Evolutionary conservation across 23 tunicate genomes (phyloP), one percentile per base, ranked within the genome.

Genomic region (Botrylloides violaceus): DNA sequence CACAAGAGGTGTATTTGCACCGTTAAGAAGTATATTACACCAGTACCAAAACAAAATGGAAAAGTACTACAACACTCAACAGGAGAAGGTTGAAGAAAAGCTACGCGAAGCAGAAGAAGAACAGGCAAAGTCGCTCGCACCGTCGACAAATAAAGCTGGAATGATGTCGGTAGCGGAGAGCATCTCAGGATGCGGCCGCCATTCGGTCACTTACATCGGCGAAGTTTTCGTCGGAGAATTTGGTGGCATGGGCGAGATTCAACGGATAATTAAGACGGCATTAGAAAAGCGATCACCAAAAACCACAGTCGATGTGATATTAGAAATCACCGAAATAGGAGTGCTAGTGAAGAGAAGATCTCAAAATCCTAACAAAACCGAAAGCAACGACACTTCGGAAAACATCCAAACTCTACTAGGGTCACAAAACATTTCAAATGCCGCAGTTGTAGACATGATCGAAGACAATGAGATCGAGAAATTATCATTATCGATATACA

Each of bases 211-310:
- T 33, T 87, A 80, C 73, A 58, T 87, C 29, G 95, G 95, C 4
- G 86, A 87, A 31, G 76, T 87, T n/a, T 43, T 57, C 0, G 84
- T 84, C 9, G 95, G 95, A 0, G 70, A 61, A 19, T 72, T 75
- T 1, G 95, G 95, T 0, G 95, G 95, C 3, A 71, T 80, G 75
- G 81, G 78, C 25, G 85, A 87, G 39, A 76, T 87, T 9, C 86
- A 87, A 59, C 39, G 65, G 35, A 86, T 80, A 25, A 80, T 87
- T n/a, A 57, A 76, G 70, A 79, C 79, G 27, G 85, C 72, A 25
- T 4, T 76, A 12, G 50, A 70, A 23, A 71, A 76, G 50, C 29
- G 71, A 35, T 72, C 34, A 1, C 73, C 78, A 2, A 36, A 35
- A 1, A 71, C 86, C 37, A 58, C 78, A 49, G 25, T 87, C 24